Base-by-base conservation (phyloP, 2,888 invertebrate genomes). In the Pseudococcus jackbeardsleyi region DNA sequence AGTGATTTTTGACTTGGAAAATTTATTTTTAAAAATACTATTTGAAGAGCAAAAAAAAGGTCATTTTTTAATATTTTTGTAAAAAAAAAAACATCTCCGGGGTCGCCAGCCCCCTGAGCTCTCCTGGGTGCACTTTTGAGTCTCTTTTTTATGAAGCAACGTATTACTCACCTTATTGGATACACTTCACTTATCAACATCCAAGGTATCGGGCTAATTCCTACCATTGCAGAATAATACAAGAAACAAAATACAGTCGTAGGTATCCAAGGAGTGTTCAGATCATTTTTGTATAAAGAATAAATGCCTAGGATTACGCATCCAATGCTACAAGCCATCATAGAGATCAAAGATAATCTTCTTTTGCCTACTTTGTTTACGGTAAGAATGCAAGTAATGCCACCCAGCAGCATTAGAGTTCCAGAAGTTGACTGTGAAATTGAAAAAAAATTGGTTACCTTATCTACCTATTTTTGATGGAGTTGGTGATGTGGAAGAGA, bases 171-270 rank as follows among this genome's bases (percentile, higher is more conserved):
- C 93, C 93, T 93, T 89, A 93, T 93, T 0, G 93, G 93, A 89
- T 93, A 94, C 9, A 94, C 92, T 91, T 94, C 94, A 89, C 93
- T 93, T 8, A 94, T 91, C 77, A 94, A 90, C 89, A 93, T 92
- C 93, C 94, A 94, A 1, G 93, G 93, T 19, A 93, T 91, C 15
- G 92, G 92, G 5, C 92, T 91, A 9, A 91, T 90, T 0, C 91
- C 92, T 11, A 91, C 7, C 77, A 92, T 92, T 77, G 92, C 92
- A 89, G 92, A 92, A 17, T 92, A 90, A 5, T 92, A 91, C 84
- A 93, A 90, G 0, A 91, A 89, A 87, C 92, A 92, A 90, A 93
- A 92, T 59, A 93, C 90, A 0, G 91, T 90, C 72, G 93, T 90
- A 0, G 93, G 93, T 1, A 92, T 90, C 84, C 46, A 46, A 46